Evolutionary conservation across 2,888 invertebrate genomes (phyloP), one percentile per base, ranked within the genome.

Genomic region (Camptogramma bilineatum): DNA sequence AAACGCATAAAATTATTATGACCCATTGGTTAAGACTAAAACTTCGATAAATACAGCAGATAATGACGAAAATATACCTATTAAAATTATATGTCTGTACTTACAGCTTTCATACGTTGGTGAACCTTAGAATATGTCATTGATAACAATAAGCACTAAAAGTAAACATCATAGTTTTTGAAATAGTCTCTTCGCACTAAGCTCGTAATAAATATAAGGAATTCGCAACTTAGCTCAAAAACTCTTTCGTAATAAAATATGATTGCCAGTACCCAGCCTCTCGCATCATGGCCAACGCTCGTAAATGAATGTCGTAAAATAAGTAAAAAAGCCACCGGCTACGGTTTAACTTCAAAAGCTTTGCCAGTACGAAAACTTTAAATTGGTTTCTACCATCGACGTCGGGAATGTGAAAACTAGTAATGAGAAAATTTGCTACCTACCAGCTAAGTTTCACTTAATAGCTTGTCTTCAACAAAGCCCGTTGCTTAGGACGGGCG

Each of bases 301-400:
- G 82, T 85, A 87, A 87, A 88, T 82, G 83, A 80, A 80, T 79
- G 71, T 58, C 52, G 52, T 59, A 62, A 62, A 66, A 66, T 62
- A 66, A 66, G 66, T 66, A 66, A 66, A 66, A 65, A 66, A 66
- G 62, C 61, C 61, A 52, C 72, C 82, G 83, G 85, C 82, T 78
- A 80, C 79, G 82, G 78, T 73, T 77, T 75, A 85, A 87, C 83
- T 88, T 87, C 84, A 82, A 86, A 87, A 79, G 87, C 87, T 87
- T 54, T 34, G 88, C 88, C 86, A 87, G 87, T 85, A 86, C 83
- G 83, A 83, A 82, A 90, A 91, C 85, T 90, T 90, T 90, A 90
- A 91, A 91, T 91, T 91, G 88, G 88, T 89, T 90, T 88, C 78
- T 76, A 82, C 81, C 83, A 81, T 81, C 82, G 78, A 80, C 70